Evolutionary conservation across 2,888 invertebrate genomes (phyloP).

Genomic region (Nomada ruficornis): DNA sequence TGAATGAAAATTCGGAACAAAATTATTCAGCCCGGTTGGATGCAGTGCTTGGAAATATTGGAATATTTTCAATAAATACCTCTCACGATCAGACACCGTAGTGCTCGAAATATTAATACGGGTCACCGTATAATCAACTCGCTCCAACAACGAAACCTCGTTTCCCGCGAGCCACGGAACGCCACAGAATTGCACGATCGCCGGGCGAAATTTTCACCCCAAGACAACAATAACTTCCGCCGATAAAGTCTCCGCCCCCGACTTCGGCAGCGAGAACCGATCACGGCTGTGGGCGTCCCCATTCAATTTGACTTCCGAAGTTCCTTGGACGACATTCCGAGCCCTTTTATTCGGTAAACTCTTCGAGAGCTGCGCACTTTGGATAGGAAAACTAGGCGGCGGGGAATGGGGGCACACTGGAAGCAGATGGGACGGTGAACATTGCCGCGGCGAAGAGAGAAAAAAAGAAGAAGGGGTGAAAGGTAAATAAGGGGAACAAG

Average conservation of each 20-base stretch:
- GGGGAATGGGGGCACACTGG: slow-evolving; percentile 31
- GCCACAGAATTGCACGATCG: slow-evolving; percentile 4
- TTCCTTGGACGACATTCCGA: slow-evolving; percentile 53
- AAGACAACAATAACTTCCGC: slow-evolving; percentile 52
- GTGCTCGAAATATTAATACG: too few species aligned
- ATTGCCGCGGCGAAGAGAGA: not conserved
- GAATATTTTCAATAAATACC: too few species aligned
- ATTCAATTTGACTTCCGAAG: slow-evolving; percentile 68
- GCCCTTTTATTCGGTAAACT: slow-evolving; percentile 64
- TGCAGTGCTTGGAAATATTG: too few species aligned
- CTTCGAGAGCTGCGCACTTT: slow-evolving; percentile 50
- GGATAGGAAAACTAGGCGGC: slow-evolving; percentile 48
- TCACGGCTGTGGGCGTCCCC: slow-evolving; percentile 39
- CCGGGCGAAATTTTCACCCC: slow-evolving; percentile 31
- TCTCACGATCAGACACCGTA: too few species aligned
- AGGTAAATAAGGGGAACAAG: slow-evolving; percentile 9
- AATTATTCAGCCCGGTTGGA: too few species aligned
- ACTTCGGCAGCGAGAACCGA: slow-evolving; percentile 44
- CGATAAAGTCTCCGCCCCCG: slow-evolving; percentile 32
- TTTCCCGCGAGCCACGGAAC: not conserved
- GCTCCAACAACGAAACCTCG: not conserved
- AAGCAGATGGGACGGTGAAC: slow-evolving; percentile 19
- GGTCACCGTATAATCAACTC: not conserved
- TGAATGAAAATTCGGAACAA: too few species aligned
- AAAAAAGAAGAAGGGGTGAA: not conserved